A percentile compares a stretch with the other conserved stretches of the same genome.
phyloP scores from a whole-genome alignment of 2,113 vertebrate genomes.

The Telmatochromis brachygnathus region DNA sequence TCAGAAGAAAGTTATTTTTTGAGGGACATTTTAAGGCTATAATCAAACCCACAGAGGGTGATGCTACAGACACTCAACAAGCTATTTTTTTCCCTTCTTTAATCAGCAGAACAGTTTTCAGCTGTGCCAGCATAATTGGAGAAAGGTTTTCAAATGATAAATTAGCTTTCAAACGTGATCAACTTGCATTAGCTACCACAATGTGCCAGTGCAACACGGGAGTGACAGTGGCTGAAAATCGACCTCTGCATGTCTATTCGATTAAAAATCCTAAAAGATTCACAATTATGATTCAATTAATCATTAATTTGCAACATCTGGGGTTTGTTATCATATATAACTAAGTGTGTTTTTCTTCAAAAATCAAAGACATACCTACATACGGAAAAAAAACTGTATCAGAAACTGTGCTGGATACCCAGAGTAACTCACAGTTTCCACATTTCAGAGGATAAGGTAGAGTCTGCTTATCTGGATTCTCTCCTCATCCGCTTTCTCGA shows the following conservation, averaged over 20 bases:
- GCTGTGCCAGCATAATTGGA: neutral
- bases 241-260: neutral
- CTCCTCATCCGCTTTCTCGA: neutral
- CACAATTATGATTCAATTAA: neutral
- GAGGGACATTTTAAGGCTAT: neutral
- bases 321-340: accelerated
- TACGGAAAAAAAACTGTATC: accelerated
- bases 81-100: neutral
- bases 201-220: neutral
- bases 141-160: neutral
- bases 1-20: neutral
- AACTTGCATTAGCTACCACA: neutral
- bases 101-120: neutral
- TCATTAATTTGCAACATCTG: neutral
- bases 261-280: neutral
- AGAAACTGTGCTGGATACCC: neutral
- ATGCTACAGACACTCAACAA: neutral
- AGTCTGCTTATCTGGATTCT: neutral
- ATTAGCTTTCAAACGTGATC: neutral
- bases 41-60: neutral
- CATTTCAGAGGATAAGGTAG: neutral
- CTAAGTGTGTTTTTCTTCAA: neutral
- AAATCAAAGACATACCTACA: neutral
- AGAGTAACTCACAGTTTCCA: neutral
- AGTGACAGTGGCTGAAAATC: neutral